phyloP scores from a whole-genome alignment of 2,888 invertebrate genomes.

The Drosophila setosimentum region DNA sequence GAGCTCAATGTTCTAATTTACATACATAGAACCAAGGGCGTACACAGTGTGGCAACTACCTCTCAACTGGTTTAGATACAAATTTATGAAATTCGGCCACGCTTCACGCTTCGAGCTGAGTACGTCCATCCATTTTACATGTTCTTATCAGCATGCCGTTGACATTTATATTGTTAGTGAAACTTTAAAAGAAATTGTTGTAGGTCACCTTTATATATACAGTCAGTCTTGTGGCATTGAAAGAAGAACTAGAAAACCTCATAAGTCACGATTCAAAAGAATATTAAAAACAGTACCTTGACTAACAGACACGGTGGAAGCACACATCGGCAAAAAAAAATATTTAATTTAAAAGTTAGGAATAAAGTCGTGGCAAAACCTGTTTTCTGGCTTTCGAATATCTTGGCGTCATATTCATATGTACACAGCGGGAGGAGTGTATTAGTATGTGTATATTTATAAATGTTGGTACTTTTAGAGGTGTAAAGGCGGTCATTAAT shows the following conservation, averaged over 20 bases:
- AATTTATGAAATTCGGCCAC: neutral
- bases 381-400: constrained; percentile 58
- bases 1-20: neutral
- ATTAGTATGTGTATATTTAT: constrained; percentile 12
- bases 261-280: constrained; percentile 31
- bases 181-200: constrained; percentile 2
- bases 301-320: constrained; percentile 1
- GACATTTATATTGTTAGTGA: neutral
- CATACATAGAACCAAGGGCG: neutral
- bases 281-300: constrained; percentile 27
- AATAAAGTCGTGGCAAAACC: constrained; percentile 45
- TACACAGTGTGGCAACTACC: neutral
- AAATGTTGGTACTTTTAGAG: constrained; percentile 32
- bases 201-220: constrained; percentile 17
- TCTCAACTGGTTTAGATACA: neutral
- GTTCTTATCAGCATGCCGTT: constrained; percentile 31
- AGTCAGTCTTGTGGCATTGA: constrained; percentile 16
- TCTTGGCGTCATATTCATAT: constrained; percentile 38
- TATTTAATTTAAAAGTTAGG: constrained; percentile 17
- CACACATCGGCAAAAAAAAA: constrained; percentile 8
- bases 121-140: neutral
- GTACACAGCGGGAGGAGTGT: constrained; percentile 7
- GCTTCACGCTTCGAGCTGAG: neutral
- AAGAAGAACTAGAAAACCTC: constrained; percentile 16
- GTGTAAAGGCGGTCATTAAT: constrained; percentile 56